Conservation (phyloP, 2,888 invertebrate species). For the Ennomos erosarius region DNA sequence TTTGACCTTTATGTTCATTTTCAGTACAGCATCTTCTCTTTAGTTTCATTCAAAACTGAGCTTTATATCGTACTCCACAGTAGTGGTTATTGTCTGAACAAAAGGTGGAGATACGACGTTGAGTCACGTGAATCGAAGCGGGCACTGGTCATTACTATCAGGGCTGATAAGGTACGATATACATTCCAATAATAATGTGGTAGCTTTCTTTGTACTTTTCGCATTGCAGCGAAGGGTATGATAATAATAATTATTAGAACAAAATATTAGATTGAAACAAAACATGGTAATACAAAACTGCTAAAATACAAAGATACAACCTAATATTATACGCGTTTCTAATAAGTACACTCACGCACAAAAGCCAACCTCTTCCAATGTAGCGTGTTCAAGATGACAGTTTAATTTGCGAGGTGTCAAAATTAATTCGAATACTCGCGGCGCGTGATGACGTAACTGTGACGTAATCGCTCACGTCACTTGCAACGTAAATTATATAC, state of each 20-base stretch:
- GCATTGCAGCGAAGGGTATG: conserved; percentile 23
- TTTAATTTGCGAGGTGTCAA: conserved; percentile 58
- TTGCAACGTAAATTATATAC: conserved; percentile 36
- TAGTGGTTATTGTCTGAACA: conserved; percentile 43
- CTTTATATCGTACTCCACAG: conserved; percentile 34
- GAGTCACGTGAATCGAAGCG: conserved; percentile 36
- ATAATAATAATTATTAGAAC: no score
- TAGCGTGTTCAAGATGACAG: conserved; percentile 49
- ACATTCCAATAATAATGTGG: conserved; percentile 75
- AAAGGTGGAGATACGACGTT: conserved; percentile 49
- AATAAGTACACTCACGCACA: conserved; percentile 30
- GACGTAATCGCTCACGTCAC: conserved; percentile 42
- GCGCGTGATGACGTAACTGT: conserved; percentile 39
- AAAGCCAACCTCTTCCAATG: conserved; percentile 37
- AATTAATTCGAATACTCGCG: conserved; percentile 55
- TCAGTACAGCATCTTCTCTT: conserved; percentile 41
- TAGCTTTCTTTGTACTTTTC: conserved; percentile 70
- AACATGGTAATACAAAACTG: no score
- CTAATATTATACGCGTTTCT: not conserved
- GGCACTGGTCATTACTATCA: conserved; percentile 74
- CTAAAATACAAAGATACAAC: no score
- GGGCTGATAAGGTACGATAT: conserved; percentile 71
- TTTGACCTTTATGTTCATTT: conserved; percentile 69
- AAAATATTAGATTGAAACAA: no score
- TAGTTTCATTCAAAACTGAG: conserved; percentile 34